These are phyloP conservation scores for Ceyx melanurus DNA, from an alignment of 2,113 vertebrate genomes.

Conservation along the genomic window DNA sequence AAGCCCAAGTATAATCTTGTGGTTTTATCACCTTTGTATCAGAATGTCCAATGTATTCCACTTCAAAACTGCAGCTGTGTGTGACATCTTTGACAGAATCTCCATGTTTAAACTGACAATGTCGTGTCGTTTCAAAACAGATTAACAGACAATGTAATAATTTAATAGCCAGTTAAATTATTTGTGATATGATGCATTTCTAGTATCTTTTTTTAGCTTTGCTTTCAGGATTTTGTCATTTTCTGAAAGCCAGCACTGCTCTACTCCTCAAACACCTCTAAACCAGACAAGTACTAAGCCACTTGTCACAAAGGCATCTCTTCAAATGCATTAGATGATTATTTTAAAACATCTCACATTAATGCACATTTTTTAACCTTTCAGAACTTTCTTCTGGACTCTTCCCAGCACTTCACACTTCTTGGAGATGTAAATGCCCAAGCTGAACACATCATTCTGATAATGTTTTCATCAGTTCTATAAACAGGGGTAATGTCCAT, in stretches of 20 bases:
- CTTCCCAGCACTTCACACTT: neutral
- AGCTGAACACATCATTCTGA: neutral
- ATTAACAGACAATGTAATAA: neutral
- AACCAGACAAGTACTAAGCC: neutral
- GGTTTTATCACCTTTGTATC: neutral
- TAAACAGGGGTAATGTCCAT: neutral
- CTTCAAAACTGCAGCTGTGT: neutral
- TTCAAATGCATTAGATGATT: neutral
- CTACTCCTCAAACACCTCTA: neutral
- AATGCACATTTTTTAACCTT: neutral
- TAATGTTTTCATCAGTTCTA: neutral
- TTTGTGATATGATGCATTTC: neutral
- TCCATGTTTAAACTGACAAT: neutral
- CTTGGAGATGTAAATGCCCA: neutral
- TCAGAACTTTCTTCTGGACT: neutral
- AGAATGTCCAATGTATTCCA: neutral
- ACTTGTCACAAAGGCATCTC: neutral
- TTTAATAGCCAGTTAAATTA: neutral
- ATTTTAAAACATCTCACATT: neutral
- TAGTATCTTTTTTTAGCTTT: neutral
- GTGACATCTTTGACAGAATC: neutral
- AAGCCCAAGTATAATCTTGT: neutral
- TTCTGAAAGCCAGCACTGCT: neutral
- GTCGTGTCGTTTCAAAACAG: neutral
- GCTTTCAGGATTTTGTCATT: neutral